Conservation (phyloP, 2,888 invertebrate species). For the Frankliniella intonsa region DNA sequence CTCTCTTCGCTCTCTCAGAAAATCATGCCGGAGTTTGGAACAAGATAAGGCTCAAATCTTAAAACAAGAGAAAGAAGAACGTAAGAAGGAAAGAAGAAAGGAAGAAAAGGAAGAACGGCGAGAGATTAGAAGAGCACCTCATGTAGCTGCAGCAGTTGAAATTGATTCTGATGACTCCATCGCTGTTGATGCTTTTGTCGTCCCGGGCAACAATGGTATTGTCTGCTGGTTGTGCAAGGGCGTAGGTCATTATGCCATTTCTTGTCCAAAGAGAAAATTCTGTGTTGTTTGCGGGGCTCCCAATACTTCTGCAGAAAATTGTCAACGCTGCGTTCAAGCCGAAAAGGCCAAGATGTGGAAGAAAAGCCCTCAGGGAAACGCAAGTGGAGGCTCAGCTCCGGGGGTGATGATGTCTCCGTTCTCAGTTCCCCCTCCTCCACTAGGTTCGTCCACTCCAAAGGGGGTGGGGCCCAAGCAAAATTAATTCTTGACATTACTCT, state of each 20-base stretch:
- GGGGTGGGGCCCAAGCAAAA: background rate
- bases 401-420: background rate
- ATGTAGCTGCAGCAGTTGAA: background rate
- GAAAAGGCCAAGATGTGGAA: background rate
- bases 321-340: background rate
- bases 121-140: background rate
- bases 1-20: background rate
- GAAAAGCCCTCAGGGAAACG: background rate
- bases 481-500: background rate
- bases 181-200: background rate
- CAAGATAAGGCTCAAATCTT: background rate
- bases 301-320: background rate
- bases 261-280: background rate
- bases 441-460: background rate
- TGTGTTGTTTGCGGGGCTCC: background rate
- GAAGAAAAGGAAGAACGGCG: background rate
- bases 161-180: background rate
- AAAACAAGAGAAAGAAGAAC: background rate
- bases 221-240: background rate
- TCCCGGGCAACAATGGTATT: background rate
- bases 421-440: background rate
- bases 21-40: background rate
- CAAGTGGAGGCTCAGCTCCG: background rate
- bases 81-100: background rate
- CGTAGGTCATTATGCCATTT: background rate